phyloP scores from a whole-genome alignment of 2,888 invertebrate genomes.

The Diadromus collaris region DNA sequence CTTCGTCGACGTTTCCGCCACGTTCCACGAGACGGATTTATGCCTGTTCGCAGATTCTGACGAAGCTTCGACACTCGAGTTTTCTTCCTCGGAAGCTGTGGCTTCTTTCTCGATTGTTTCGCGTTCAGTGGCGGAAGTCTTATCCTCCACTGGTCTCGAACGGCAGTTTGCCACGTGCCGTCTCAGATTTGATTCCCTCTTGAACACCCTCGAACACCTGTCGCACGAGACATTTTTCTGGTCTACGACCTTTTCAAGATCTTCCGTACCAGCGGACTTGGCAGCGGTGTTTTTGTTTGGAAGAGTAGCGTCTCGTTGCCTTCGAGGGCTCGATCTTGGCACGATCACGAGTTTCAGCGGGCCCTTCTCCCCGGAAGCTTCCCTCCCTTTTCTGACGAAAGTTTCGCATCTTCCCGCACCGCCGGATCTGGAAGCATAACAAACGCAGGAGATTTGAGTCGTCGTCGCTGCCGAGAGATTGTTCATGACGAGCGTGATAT shows the following conservation, averaged over 20 bases:
- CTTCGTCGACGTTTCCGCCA: background rate
- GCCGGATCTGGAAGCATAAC: conserved; percentile 72
- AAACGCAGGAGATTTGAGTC: conserved; percentile 64
- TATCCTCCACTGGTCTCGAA: background rate
- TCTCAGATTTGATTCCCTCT: conserved; percentile 55
- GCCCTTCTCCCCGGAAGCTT: conserved; percentile 51
- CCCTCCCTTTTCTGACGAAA: conserved; percentile 13
- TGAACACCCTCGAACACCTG: conserved; percentile 61
- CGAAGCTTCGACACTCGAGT: background rate
- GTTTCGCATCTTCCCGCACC: conserved; percentile 54
- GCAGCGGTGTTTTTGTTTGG: conserved; percentile 38
- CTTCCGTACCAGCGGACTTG: background rate
- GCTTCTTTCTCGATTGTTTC: background rate
- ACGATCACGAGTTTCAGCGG: background rate
- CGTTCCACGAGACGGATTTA: conserved; percentile 9
- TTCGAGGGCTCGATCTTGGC: conserved; percentile 21
- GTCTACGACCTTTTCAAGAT: conserved; percentile 44
- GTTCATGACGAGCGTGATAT: background rate
- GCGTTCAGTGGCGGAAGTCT: background rate
- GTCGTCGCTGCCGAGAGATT: conserved; percentile 40
- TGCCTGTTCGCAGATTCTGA: conserved; percentile 8
- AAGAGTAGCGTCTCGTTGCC: conserved; percentile 34
- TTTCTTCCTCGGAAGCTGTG: background rate
- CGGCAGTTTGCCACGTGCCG: conserved; percentile 49
- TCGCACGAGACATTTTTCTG: conserved; percentile 50